Conservation (phyloP, 2,888 invertebrate species). For the Monoplex corrugatus region DNA sequence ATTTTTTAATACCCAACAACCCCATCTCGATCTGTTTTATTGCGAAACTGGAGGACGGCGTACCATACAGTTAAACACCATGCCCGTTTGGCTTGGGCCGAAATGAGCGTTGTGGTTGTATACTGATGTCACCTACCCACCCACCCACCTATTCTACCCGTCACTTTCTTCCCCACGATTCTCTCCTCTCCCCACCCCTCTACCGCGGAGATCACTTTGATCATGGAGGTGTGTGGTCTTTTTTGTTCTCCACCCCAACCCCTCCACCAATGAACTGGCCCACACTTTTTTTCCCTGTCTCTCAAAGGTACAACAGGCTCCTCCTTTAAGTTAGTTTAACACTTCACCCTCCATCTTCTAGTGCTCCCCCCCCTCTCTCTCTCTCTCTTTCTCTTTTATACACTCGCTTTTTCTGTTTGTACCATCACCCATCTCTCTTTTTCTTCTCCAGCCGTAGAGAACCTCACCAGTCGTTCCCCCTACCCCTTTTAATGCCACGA, state of each 20-base stretch:
- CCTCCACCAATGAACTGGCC: background rate
- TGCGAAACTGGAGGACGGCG: too few relatives aligned
- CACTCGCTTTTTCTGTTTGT: background rate
- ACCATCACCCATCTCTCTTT: background rate
- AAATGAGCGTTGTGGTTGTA: too few relatives aligned
- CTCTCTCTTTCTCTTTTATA: background rate
- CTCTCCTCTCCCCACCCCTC: background rate
- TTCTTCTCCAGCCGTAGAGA: background rate
- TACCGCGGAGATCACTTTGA: too few relatives aligned
- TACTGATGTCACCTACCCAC: too few relatives aligned
- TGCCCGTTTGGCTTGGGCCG: too few relatives aligned
- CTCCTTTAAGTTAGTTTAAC: background rate
- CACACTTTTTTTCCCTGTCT: background rate
- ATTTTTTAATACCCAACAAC: too few relatives aligned
- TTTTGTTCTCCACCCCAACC: background rate
- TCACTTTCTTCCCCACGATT: background rate
- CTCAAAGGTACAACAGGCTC: background rate
- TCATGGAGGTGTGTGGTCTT: too few relatives aligned
- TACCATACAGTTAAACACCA: too few relatives aligned
- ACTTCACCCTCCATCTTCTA: background rate
- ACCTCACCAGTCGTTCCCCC: background rate
- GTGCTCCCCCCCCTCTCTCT: background rate
- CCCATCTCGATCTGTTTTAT: too few relatives aligned
- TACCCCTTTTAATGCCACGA: background rate
- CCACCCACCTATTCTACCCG: background rate